Percentiles rank a stretch among this genome's conserved stretches.
phyloP scores from a whole-genome alignment of 2,797 vertebrate genomes.

The Scolopax bukidnonensis region DNA sequence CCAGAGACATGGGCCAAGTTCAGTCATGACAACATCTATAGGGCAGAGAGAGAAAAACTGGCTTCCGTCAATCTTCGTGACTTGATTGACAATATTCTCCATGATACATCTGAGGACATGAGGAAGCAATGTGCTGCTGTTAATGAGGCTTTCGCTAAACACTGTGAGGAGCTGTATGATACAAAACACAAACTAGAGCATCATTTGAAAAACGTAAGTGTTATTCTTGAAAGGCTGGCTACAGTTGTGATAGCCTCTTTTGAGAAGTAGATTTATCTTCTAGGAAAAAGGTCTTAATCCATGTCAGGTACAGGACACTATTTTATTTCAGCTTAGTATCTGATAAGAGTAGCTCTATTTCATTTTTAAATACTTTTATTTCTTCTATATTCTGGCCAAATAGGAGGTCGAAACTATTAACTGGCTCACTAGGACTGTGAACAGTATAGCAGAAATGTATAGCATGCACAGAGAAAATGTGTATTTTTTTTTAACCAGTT shows the following conservation, averaged over 20 bases:
- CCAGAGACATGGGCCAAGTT: constrained; percentile 82
- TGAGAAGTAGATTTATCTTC: neutral
- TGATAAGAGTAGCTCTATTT: neutral
- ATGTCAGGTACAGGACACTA: neutral
- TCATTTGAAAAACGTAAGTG: constrained; percentile 78
- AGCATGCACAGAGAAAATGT: neutral
- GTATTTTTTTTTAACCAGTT: neutral
- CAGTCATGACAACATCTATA: constrained; percentile 83
- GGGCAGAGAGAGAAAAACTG: constrained; percentile 80
- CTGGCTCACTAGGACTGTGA: neutral
- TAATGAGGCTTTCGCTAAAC: constrained; percentile 80
- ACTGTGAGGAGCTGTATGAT: constrained; percentile 81
- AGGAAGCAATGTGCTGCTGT: constrained; percentile 79
- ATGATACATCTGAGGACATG: constrained; percentile 85
- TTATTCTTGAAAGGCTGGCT: neutral
- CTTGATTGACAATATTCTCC: constrained; percentile 83
- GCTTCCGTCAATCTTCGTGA: constrained; percentile 81
- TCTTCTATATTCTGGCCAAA: neutral
- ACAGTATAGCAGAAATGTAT: neutral
- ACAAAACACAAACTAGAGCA: constrained; percentile 81
- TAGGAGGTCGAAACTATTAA: neutral
- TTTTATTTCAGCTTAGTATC: neutral
- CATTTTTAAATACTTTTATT: neutral
- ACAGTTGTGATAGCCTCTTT: neutral
- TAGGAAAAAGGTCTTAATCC: neutral